phyloP scores from a whole-genome alignment of 2,113 vertebrate genomes.

The Sus scrofa region T2T-Sscrofa CM000816.6:90535501-90536000 shows the following conservation, averaged over 20 bases:
- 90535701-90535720: background rate
- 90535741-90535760: constrained; percentile 1
- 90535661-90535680: background rate
- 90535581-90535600: no score
- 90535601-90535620: no score
- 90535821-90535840: background rate
- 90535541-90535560: no score
- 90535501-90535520: no score
- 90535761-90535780: background rate
- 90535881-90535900: background rate
- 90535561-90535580: no score
- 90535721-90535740: constrained; percentile 19
- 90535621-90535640: no score
- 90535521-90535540: no score
- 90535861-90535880: background rate
- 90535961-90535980: background rate
- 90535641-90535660: constrained; percentile 21
- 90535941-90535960: background rate
- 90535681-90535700: background rate
- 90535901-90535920: background rate
- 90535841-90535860: constrained; percentile 28
- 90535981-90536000: background rate
- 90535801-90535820: constrained; percentile 10
- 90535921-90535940: constrained; percentile 4
- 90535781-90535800: background rate